A percentile compares a stretch with the other conserved stretches of the same genome.
These are phyloP conservation scores for Papilio demoleus DNA, from an alignment of 2,888 invertebrate species.

Conservation along the genomic window DNA sequence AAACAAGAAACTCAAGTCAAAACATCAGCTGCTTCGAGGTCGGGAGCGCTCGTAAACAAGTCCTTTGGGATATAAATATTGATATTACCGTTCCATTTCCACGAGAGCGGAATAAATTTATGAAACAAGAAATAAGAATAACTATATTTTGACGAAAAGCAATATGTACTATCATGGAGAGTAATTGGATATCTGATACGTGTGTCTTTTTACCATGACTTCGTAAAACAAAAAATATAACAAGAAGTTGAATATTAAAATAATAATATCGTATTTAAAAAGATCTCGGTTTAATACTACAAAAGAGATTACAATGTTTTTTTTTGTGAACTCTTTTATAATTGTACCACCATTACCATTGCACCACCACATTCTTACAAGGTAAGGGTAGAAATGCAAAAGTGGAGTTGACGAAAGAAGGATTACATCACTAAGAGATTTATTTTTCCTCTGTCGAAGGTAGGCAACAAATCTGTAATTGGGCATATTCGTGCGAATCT, in stretches of 20 bases:
- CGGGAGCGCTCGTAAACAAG: conserved; percentile 35
- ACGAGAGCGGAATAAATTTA: conserved; percentile 32
- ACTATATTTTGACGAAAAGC: conserved; percentile 24
- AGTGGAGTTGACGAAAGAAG: no score
- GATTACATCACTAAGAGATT: no score
- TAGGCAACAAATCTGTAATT: no score
- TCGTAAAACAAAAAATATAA: background rate
- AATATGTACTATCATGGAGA: conserved; percentile 14
- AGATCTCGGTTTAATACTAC: no score
- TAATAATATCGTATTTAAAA: no score
- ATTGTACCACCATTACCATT: no score
- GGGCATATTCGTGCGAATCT: no score
- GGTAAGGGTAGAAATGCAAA: no score
- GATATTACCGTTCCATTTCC: conserved; percentile 35
- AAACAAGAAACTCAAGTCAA: conserved; percentile 28
- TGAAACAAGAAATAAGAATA: conserved; percentile 18
- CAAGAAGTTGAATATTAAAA: background rate
- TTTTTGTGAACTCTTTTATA: no score
- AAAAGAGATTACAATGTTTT: no score
- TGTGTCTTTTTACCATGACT: conserved; percentile 4
- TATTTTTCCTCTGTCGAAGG: no score
- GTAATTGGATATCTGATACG: conserved; percentile 15
- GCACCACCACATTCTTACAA: no score
- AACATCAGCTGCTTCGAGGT: conserved; percentile 32
- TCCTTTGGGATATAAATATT: conserved; percentile 38